phyloP scores from a whole-genome alignment of 2,797 vertebrate genomes.

The Atherinosoma microstoma region DNA sequence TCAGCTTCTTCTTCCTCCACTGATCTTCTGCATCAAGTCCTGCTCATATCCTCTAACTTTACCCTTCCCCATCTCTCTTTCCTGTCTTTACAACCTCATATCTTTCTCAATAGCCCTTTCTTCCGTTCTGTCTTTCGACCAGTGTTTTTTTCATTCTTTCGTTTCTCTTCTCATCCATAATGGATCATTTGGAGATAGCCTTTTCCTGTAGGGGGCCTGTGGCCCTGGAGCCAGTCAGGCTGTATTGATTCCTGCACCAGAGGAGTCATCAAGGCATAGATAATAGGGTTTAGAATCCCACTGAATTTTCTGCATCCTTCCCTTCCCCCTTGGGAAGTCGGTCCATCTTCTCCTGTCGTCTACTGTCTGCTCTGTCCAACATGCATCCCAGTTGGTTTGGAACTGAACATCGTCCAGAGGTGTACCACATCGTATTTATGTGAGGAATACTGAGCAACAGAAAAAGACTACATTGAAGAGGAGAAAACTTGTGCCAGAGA shows the following conservation, averaged over 20 bases:
- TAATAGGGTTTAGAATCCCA: conserved; percentile 68
- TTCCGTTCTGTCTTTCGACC: conserved; percentile 7
- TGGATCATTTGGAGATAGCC: conserved; percentile 62
- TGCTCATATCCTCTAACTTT: conserved; percentile 19
- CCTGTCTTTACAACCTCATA: conserved; percentile 13
- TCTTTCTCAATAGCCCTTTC: neutral
- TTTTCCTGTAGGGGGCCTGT: conserved; percentile 63
- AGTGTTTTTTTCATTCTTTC: conserved; percentile 13
- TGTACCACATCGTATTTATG: neutral
- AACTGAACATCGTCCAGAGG: conserved; percentile 13
- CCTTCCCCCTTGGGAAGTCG: conserved; percentile 9
- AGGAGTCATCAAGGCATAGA: conserved; percentile 67
- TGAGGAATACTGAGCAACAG: neutral
- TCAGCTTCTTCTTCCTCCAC: conserved; percentile 19
- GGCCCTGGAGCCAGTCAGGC: conserved; percentile 50
- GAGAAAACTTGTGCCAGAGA: neutral
- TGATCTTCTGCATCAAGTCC: neutral
- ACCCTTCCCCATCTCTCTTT: conserved; percentile 1
- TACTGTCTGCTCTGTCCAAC: conserved; percentile 22
- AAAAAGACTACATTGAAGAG: neutral
- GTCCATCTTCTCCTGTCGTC: conserved; percentile 36
- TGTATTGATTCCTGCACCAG: conserved; percentile 66
- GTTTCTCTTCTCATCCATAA: conserved; percentile 65
- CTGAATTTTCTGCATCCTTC: conserved; percentile 52
- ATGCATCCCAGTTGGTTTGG: conserved; percentile 19